Base-by-base conservation (phyloP, 2,888 invertebrate genomes). In the Drosophila prostipennis region DNA sequence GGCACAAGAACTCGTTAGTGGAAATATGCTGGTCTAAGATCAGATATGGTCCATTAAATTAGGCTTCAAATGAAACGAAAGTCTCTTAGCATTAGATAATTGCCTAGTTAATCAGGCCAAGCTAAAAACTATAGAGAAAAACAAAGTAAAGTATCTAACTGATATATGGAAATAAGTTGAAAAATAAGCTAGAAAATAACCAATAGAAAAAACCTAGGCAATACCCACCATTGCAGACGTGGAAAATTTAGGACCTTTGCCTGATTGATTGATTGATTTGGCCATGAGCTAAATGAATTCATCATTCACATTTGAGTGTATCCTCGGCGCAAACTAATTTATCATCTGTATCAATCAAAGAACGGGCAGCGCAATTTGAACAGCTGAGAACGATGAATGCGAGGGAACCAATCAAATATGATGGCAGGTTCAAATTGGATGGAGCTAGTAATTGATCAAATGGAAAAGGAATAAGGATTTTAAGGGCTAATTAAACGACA, bases 261-360 rank as follows among this genome's bases (percentile, higher is more conserved):
- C n/a, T 2, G 68, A 72, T 74, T 80, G 68, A 74, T 74, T 80
- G 88, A 83, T 88, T 77, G 87, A 80, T 86, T 74, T 69, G 76
- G 59, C 61, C 72, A 73, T 52, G 73, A 39, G 68, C 63, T 29
- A 76, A 78, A 76, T 75, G 75, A 74, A 75, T 75, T 76, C 55
- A 51, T 76, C 86, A 88, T 83, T 67, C 83, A 86, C 78, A 61
- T 74, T 72, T 59, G 51, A 63, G 45, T 56, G 51, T 49, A 43
- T 65, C 49, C 54, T 26, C 32, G 36, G 14, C 43, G 39, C 37
- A 70, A 58, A n/a, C 57, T 40, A 55, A 65, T 81, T 54, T 56
- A 53, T 64, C 52, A 58, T 55, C 54, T 14, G 36, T 46, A 42
- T 39, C 56, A 34, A 19, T 54, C 36, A 45, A 32, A 58, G 32